Conservation (phyloP, 2,888 invertebrate species). For the Deilephila elpenor region DNA sequence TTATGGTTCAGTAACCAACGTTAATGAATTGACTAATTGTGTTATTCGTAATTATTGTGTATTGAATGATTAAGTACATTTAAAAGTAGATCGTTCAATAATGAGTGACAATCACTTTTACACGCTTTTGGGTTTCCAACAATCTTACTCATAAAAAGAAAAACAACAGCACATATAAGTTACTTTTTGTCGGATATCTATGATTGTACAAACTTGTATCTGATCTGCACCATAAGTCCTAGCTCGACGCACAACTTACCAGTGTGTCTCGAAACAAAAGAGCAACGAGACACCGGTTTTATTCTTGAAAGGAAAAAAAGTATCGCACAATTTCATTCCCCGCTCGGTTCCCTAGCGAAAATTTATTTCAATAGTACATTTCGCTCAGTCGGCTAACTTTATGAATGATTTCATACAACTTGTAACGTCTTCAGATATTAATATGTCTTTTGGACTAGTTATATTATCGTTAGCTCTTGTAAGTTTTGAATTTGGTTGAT, state of each 20-base stretch:
- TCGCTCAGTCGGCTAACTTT: constrained; percentile 43
- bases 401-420: constrained; percentile 32
- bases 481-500: neutral
- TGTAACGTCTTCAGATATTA: constrained; percentile 21
- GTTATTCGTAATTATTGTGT: no score
- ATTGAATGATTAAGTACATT: no score
- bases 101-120: no score
- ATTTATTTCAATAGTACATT: constrained; percentile 66
- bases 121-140: no score
- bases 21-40: no score
- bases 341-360: constrained; percentile 63
- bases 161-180: no score
- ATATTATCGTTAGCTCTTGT: constrained; percentile 10
- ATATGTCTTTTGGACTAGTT: constrained; percentile 21
- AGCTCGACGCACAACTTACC: constrained; percentile 32
- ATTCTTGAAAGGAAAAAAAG: constrained; percentile 57
- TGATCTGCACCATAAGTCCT: neutral
- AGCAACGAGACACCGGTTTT: constrained; percentile 69
- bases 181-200: no score
- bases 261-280: constrained; percentile 58
- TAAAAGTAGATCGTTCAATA: no score
- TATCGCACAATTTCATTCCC: constrained; percentile 65
- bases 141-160: no score
- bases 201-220: no score
- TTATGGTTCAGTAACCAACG: no score